Base-by-base conservation (phyloP, 2,113 vertebrate genomes). In the Crotalus viridis region DNA sequence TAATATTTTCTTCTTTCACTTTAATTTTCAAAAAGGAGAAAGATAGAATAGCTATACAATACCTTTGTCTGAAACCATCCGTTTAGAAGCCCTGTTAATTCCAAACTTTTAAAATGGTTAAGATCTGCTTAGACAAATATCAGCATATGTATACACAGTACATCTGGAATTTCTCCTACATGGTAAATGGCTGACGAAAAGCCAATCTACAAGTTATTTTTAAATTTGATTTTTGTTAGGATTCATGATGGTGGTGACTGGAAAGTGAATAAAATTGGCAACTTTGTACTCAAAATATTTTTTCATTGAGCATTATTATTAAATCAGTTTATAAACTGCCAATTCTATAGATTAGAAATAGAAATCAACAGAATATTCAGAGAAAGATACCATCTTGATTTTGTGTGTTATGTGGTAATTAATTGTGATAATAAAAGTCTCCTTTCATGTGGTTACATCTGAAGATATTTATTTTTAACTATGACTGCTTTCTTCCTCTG, bases 381-480 rank as follows among this genome's bases (percentile, higher is more conserved):
- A 26, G 61, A 13, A 74, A 87, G 24, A 69, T 17, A 15, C 87
- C 39, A 85, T 81, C 64, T 51, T 81, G 39, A 51, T 89, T 21
- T 59, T 57, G 9, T 57, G 28, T 17, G 26, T 92, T 33, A 39
- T 39, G 13, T 39, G 39, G 64, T 64, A 52, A 48, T 69, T 54
- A 54, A 64, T 26, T 86, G 3, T 33, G 9, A 9, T 64, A 64
- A 93, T 33, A 89, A 54, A 64, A 91, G 26, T 85, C 5, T 64
- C 13, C 21, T 81, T 89, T 59, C 10, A 51, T 10, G 22, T 48
- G 55, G 56, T n/a, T 93, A 89, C 46, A 59, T 26, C 10, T 48
- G 24, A 91, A 64, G 24, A 54, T 64, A 57, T 89, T 91, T 69
- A 86, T 86, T 93, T 91, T 91, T 55, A 89, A 24, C 1, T 24